phyloP scores from a whole-genome alignment of 2,888 invertebrate genomes.

The Harmothoe impar region DNA sequence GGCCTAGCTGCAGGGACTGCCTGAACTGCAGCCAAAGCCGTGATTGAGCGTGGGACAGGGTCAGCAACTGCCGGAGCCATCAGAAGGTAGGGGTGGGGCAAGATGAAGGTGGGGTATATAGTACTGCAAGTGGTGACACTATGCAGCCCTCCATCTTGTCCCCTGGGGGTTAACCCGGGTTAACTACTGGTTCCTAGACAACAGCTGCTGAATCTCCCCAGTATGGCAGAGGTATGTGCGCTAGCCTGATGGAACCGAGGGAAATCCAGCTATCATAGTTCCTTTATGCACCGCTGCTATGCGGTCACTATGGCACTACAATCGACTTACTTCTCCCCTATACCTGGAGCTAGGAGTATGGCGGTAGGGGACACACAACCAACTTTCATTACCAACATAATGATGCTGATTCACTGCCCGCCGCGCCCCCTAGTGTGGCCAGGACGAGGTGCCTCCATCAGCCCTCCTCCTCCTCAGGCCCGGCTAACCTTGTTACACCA shows the following conservation, averaged over 20 bases:
- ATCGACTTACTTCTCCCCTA: too few relatives aligned
- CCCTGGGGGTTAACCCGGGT: too few relatives aligned
- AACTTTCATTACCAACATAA: conserved; percentile 44
- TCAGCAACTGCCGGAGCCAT: neutral
- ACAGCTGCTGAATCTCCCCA: too few relatives aligned
- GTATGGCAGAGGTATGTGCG: too few relatives aligned
- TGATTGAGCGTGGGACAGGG: neutral
- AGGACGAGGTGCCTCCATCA: conserved; percentile 13
- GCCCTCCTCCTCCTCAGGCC: neutral
- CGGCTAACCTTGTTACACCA: neutral
- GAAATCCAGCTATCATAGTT: too few relatives aligned
- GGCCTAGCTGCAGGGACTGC: neutral
- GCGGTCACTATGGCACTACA: too few relatives aligned
- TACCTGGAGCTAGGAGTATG: too few relatives aligned
- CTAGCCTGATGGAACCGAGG: too few relatives aligned
- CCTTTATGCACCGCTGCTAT: too few relatives aligned
- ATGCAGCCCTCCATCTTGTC: too few relatives aligned
- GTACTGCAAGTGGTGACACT: neutral
- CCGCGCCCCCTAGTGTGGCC: neutral
- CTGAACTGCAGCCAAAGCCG: neutral
- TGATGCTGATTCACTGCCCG: conserved; percentile 44
- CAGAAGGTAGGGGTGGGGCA: neutral
- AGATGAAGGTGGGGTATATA: neutral
- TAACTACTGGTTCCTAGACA: too few relatives aligned
- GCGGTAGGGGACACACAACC: neutral